Evolutionary conservation across 1,140 invertebrate genomes (phyloP), one percentile per base, ranked within the genome.

Genomic region (Euschistus heros): DNA sequence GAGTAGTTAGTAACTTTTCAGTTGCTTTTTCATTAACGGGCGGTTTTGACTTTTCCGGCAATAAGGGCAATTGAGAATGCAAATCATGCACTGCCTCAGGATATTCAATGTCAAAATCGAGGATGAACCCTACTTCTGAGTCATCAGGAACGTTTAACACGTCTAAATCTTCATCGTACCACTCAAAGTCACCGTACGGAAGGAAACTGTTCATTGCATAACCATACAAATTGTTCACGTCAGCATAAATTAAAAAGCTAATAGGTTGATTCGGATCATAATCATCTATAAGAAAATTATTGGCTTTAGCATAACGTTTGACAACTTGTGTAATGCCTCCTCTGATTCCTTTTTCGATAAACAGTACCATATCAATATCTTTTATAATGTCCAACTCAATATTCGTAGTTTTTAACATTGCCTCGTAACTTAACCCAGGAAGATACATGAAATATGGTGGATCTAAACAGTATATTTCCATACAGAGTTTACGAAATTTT

Each of bases 221-320:
- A 14, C 80, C 80, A 75, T 84, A 83, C 57, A 80, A 69, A 73
- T 81, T 81, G 69, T 80, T 81, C 8, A 72, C 74, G 76, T 81
- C 80, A n/a, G 75, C 73, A 72, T 81, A 80, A 22, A 73, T 69
- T 18, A 80, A 57, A 72, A 72, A 78, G 13, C 70, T 73, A 42
- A 54, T 63, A 22, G 63, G 55, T 68, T 76, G 63, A 44, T 65
- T 69, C 15, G 66, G 8, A 75, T 81, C 69, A 73, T 74, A 80
- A 4, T 75, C 65, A 20, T 63, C n/a, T 68, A 79, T 72, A 70
- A 75, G 78, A 42, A 68, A 67, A 71, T 80, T 79, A 69, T 80
- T 81, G 14, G 78, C 77, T 66, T 70, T 71, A 14, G 72, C 73
- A 72, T 75, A 70, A 20, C 76, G 37, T 70, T 74, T 72, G 60